Base-by-base conservation (phyloP, 2,888 invertebrate species). In the Gryllus longicercus region DNA sequence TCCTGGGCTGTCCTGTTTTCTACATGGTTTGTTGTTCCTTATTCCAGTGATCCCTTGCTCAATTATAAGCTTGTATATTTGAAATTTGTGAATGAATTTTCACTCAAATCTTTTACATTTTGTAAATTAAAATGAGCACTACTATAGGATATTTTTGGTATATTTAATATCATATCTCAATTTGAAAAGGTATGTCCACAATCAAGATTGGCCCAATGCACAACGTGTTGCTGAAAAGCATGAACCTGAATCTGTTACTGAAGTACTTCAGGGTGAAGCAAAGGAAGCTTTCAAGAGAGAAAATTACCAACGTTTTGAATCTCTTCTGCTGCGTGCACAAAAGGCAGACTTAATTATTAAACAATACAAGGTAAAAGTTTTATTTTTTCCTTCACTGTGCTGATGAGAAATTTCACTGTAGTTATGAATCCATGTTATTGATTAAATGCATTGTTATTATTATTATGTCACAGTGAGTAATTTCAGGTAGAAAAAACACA, bases 271-370 rank as follows among this genome's bases (percentile, higher is more conserved):
- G 75, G 90, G 90, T 0, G 92, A 93, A 85, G 94, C 94, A 0
- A 89, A 90, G 81, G 89, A 90, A 83, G 91, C 91, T 78, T 92
- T 94, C 85, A 89, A 90, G 82, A 89, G 90, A 82, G 90, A 90
- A 82, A 91, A 92, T 83, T 92, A 87, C 83, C 90, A 91, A 2
- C 93, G 94, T 85, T 96, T 96, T 84, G 98, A 98, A 86, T 91
- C 95, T 2, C 91, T 97, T 74, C 89, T 99, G 84, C 90, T 99
- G 16, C 90, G 98, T 74, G 98, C 99, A 0, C 97, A 98, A 86
- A 91, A 95, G 82, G 96, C 98, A 0, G 95, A 97, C 83, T 80
- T 83, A 12, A 96, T 98, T 74, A 92, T 99, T 51, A 95, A 97
- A 84, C 94, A 95, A 85, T 99, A 99, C 86, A 96, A 95, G 88